Conservation (phyloP, 2,888 invertebrate genomes). For the Drosophila nr. perissopoda region DNA sequence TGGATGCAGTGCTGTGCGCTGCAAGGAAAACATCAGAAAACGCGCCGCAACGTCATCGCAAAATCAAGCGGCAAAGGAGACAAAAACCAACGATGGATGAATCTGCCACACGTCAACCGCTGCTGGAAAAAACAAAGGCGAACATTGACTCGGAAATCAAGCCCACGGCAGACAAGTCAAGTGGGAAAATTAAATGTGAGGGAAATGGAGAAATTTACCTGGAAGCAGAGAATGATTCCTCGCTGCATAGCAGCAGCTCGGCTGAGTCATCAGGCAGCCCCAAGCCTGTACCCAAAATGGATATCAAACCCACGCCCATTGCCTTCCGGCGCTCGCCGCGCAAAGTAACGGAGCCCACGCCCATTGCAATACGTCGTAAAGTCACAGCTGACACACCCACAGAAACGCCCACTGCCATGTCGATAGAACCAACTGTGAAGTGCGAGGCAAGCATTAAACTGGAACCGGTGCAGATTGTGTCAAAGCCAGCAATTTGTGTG, state of each 20-base stretch:
- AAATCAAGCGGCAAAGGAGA: constrained; percentile 63
- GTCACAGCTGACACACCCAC: constrained; percentile 27
- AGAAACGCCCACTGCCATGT: neutral
- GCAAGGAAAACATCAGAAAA: constrained; percentile 62
- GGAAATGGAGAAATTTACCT: constrained; percentile 35
- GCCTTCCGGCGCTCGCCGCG: constrained; percentile 59
- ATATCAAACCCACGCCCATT: constrained; percentile 49
- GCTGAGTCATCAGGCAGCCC: constrained; percentile 36
- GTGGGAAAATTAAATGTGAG: constrained; percentile 22
- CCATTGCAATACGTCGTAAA: constrained; percentile 53
- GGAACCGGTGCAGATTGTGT: constrained; percentile 9
- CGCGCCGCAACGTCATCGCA: constrained; percentile 41
- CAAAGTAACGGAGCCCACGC: constrained; percentile 41
- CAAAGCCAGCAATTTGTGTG: constrained; percentile 48
- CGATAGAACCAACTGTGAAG: constrained; percentile 11
- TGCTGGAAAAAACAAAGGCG: constrained; percentile 53
- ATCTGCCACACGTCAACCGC: constrained; percentile 30
- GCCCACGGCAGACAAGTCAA: neutral
- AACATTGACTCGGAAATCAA: constrained; percentile 26
- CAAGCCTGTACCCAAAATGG: constrained; percentile 12
- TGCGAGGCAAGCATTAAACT: constrained; percentile 22
- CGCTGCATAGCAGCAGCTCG: constrained; percentile 63
- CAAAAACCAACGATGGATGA: constrained; percentile 66
- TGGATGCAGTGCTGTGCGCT: constrained; percentile 80
- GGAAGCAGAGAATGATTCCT: constrained; percentile 71